Evolutionary conservation across 2,888 invertebrate species (phyloP), one percentile per base, ranked within the genome.

Genomic region (Lasioglossum villosulum): DNA sequence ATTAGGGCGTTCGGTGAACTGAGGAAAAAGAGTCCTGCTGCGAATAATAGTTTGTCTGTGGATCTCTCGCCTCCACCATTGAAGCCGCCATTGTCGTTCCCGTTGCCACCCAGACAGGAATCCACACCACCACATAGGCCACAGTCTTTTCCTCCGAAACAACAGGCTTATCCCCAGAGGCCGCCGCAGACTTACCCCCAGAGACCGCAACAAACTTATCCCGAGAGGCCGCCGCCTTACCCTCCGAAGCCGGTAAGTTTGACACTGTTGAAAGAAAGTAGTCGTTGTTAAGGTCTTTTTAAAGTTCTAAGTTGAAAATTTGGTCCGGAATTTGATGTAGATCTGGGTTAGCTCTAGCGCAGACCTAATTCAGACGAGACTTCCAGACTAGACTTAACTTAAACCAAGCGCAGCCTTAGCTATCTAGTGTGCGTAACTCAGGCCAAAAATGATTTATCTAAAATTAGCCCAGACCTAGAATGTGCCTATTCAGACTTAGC

Each of bases 1-100:
- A n/a, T 93, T 56, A 89, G 86, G 45, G 86, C 71, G 66, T 77
- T 93, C 27, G 90, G 87, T 2, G 56, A 90, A 1, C 66, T 88
- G 5, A 86, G 84, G 19, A 91, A 82, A 16, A 91, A 83, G 19
- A 92, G 86, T n/a, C 2, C 23, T 39, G n/a, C 39, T 12, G 37
- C 23, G 19, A 68, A 39, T 34, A 68, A n/a, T n/a, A 70, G 70
- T n/a, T 79, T 83, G 4, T 37, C 71, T n/a, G 23, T 4, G 70
- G 39, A 79, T 34, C 75, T 86, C 0, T 52, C 80, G 0, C 72
- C 83, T 0, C 89, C 89, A 6, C 73, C 88, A 6, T 70, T 80
- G 34, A 70, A 12, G 23, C 59, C 56, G 16, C 59, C 56, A 16
- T 39, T 48, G 30, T 48, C 23, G 30, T 45, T 34, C 19, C 52